phyloP scores from a whole-genome alignment of 2,113 vertebrate species.

The Proterorhinus semilunaris region DNA sequence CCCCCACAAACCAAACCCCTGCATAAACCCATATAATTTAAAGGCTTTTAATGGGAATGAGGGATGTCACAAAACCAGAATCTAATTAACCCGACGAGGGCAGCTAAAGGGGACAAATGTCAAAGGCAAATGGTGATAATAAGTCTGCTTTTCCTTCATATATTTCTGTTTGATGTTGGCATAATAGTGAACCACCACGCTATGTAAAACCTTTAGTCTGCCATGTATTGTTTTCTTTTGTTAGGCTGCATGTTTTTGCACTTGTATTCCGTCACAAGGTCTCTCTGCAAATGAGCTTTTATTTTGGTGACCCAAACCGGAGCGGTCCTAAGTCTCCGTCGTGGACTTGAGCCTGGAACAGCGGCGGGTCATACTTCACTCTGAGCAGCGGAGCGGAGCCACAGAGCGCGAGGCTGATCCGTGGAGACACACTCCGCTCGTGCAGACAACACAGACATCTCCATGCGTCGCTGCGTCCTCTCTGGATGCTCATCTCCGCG shows the following conservation, averaged over 20 bases:
- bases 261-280: constrained; percentile 21
- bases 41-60: too few relatives aligned
- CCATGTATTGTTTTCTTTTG: background rate
- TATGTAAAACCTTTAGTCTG: too few relatives aligned
- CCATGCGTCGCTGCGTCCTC: constrained; percentile 12
- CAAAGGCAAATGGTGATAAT: too few relatives aligned
- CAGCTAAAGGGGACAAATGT: too few relatives aligned
- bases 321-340: background rate
- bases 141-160: too few relatives aligned
- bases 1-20: too few relatives aligned
- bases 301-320: constrained; percentile 35
- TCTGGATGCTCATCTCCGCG: constrained; percentile 9
- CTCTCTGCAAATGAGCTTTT: background rate
- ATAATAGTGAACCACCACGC: too few relatives aligned
- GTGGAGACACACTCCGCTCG: constrained; percentile 17
- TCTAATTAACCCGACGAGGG: too few relatives aligned
- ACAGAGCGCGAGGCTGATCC: constrained; percentile 49
- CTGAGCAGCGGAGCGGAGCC: constrained; percentile 40
- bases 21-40: too few relatives aligned
- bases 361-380: constrained; percentile 50
- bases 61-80: too few relatives aligned
- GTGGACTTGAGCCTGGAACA: background rate
- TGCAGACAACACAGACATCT: constrained; percentile 11
- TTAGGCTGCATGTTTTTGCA: background rate
- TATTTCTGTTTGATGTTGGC: too few relatives aligned